These are phyloP conservation scores for Acropora yongei DNA, from an alignment of 64 coral and sea anemone genomes.

Conservation along the genomic window DNA sequence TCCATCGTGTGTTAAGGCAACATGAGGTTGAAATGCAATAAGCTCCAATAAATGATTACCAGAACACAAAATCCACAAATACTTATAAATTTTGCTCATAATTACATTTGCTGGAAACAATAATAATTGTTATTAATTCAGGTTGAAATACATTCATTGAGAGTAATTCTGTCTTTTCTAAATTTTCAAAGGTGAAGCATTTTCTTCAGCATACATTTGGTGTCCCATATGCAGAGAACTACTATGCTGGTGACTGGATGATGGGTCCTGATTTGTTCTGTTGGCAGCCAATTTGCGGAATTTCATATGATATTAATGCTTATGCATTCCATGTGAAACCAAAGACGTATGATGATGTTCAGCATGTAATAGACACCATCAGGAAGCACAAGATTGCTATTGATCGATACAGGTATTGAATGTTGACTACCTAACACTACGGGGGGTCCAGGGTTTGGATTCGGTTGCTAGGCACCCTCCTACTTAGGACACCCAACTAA, in stretches of 20 bases:
- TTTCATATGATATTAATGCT: slow-evolving; percentile 48
- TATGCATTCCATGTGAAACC: slow-evolving; percentile 58
- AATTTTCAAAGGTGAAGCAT: slow-evolving; percentile 70
- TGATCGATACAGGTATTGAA: slow-evolving; percentile 81
- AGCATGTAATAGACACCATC: slow-evolving; percentile 55
- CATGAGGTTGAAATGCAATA: no score
- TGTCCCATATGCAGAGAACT: slow-evolving; percentile 79
- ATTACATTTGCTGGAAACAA: no score
- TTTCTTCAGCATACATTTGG: slow-evolving; percentile 92
- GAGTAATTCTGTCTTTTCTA: neutral
- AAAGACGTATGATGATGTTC: slow-evolving; percentile 70
- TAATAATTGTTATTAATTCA: no score
- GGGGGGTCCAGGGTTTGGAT: no score
- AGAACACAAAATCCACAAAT: no score
- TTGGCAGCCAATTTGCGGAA: slow-evolving; percentile 77
- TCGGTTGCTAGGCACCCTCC: no score
- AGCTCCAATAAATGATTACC: neutral
- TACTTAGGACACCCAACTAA: no score
- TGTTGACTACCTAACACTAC: no score
- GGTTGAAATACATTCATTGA: neutral
- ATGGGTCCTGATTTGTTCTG: slow-evolving; percentile 88
- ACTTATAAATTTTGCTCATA: no score
- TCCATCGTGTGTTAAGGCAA: no score
- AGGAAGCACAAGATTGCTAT: slow-evolving; percentile 66
- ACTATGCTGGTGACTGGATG: slow-evolving; percentile 95